Evolutionary conservation across 2,113 vertebrate species (phyloP), one percentile per base, ranked within the genome.

Genomic region (Catagonus wagneri): DNA sequence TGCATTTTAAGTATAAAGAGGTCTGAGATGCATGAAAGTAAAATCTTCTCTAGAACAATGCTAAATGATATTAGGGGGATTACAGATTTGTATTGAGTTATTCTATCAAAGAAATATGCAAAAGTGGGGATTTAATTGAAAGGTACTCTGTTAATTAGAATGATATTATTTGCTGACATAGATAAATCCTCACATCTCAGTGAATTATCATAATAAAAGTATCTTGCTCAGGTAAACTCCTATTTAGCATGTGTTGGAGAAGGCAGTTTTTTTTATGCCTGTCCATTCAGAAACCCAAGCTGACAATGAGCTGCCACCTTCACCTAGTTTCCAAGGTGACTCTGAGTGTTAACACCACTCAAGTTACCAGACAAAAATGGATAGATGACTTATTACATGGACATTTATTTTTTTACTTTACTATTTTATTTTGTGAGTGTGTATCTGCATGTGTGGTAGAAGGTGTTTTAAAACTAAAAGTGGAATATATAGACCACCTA

Each of bases 1-100:
- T 56, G 11, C 36, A 56, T 76, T 86, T 87, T 92, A 95, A 89
- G 19, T 63, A 93, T 78, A 68, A 29, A 61, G 27, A 68, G 7
- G 4, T 61, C 6, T 34, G 34, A 76, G 44, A 89, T 5, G 0
- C 23, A 78, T 74, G 60, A 60, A 81, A 78, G 66, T 22, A 50
- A 88, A 95, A 71, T 56, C 5, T 22, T 69, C 36, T 92, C 87
- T 54, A 80, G 52, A 93, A 96, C 54, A 14, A 72, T 2, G 6
- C 0, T 63, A 25, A 39, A 32, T 78, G 20, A 2, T 6, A 39
- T 88, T 74, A 80, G 32, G 9, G 25, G 3, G 9, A 56, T 10
- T 76, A 29, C 7, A 12, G 19, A 69, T 84, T 89, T 72, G 72
- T 83, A 74, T 2, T 25, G 44, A 92, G 5, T 71, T 63, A 3